Conservation (phyloP, 2,113 vertebrate genomes). For the Corvus moneduloides region DNA sequence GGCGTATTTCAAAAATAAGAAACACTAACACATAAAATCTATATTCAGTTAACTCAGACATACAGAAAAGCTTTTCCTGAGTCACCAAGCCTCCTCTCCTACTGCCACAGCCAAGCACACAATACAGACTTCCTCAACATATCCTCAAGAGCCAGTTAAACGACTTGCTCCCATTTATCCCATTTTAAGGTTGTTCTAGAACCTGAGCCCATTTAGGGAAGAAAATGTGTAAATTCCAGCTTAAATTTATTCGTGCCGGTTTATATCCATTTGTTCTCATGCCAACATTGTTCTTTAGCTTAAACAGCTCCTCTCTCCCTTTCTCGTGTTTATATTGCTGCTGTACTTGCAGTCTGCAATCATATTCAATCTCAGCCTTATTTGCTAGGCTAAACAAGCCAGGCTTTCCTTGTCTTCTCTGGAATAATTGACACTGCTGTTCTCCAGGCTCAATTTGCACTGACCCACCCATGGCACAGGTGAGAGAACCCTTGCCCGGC, state of each 20-base stretch:
- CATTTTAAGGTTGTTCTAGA: neutral
- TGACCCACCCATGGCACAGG: rapidly evolving
- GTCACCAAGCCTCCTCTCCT: neutral
- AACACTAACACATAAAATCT: neutral
- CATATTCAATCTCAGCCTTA: neutral
- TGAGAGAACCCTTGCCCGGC: neutral
- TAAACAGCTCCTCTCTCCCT: neutral
- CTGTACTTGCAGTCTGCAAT: neutral
- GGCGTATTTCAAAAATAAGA: constrained; percentile 3
- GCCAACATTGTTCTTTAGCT: constrained; percentile 1
- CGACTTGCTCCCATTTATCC: neutral
- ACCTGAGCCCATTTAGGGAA: neutral
- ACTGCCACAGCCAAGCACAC: neutral
- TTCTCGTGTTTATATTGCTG: neutral
- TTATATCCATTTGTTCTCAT: neutral
- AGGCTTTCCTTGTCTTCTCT: neutral
- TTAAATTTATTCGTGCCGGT: neutral
- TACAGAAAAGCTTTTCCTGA: neutral
- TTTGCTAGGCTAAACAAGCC: neutral
- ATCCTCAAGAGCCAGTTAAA: neutral
- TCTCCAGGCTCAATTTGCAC: neutral
- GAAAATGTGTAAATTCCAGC: neutral
- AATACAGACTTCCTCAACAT: neutral
- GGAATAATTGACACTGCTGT: neutral
- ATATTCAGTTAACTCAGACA: neutral